phyloP scores from a whole-genome alignment of 2,888 invertebrate genomes.

The Caenorhabditis sp. region DNA sequence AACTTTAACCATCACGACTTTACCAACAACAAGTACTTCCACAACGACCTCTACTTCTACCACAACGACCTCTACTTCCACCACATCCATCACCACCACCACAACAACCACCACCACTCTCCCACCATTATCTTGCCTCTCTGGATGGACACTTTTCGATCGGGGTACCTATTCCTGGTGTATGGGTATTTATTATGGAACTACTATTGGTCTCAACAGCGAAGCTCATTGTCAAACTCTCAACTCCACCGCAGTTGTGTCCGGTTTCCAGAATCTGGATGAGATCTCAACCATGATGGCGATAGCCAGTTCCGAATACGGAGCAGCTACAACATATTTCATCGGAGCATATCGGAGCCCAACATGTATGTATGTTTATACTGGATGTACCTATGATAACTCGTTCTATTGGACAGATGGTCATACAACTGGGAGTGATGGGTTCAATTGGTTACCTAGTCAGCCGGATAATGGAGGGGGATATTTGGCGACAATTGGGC shows the following conservation, averaged over 20 bases:
- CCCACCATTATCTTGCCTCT: neutral
- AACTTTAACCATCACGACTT: too few relatives aligned
- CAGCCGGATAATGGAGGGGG: slow-evolving; percentile 13
- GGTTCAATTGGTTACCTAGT: slow-evolving; percentile 1
- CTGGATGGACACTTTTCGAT: neutral
- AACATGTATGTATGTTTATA: slow-evolving; percentile 5
- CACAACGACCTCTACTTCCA: neutral
- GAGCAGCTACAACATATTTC: neutral
- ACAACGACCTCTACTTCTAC: neutral
- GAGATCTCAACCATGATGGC: neutral
- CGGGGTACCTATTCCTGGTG: neutral
- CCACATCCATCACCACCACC: too few relatives aligned
- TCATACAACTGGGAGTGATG: slow-evolving; percentile 10
- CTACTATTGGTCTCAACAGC: neutral
- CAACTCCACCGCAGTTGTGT: neutral
- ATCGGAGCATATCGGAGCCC: neutral
- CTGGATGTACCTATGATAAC: neutral
- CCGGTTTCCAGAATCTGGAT: neutral
- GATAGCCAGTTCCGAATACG: neutral
- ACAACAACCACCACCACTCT: neutral
- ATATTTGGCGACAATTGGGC: too few relatives aligned
- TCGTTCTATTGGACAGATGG: slow-evolving; percentile 17
- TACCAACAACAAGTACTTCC: too few relatives aligned
- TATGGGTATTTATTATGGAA: neutral
- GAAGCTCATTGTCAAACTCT: neutral